Evolutionary conservation across 2,797 vertebrate genomes (phyloP), one percentile per base, ranked within the genome.

Genomic region (Jordanella pulchra): DNA sequence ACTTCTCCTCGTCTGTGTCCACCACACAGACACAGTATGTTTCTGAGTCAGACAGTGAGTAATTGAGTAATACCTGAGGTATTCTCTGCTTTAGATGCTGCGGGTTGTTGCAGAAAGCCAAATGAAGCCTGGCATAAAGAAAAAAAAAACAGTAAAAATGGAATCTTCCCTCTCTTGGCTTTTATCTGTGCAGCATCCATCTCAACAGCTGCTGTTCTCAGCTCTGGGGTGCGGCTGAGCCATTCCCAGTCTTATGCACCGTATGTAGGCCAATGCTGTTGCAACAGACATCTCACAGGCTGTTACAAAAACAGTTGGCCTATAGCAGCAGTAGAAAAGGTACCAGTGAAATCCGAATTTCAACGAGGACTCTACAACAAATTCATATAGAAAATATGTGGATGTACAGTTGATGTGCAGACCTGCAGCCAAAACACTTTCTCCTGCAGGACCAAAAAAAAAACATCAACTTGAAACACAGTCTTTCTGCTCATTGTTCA

Each of bases 201-300:
- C 86, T 89, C 80, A 91, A 89, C 90, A 91, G 91, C 91, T 91
- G 90, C 86, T 91, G 90, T 86, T 88, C 79, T 80, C 84, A 86
- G 91, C 90, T 92, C 89, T 87, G 90, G 90, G 92, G 91, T 92
- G 91, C 90, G 89, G 91, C 91, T 92, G 89, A 92, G 88, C 84
- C 73, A 84, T 84, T 79, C 85, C 76, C 82, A 81, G 84, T 84
- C 83, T 76, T 79, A 83, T 82, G 79, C 72, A 79, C 86, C 51
- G 84, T 86, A 89, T 93, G 91, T 92, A 93, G 93, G 92, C 91
- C 92, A 93, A 76, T 75, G 86, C 88, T 88, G 79, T 77, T 76
- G 80, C 85, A 90, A 83, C 79, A 89, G 78, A 89, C 85, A 82
- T 84, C 79, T 70, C 79, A 84, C 82, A 77, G 78, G 78, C 90